Evolutionary conservation across 2,888 invertebrate species (phyloP).

Genomic region (Drosophila helvetica): DNA sequence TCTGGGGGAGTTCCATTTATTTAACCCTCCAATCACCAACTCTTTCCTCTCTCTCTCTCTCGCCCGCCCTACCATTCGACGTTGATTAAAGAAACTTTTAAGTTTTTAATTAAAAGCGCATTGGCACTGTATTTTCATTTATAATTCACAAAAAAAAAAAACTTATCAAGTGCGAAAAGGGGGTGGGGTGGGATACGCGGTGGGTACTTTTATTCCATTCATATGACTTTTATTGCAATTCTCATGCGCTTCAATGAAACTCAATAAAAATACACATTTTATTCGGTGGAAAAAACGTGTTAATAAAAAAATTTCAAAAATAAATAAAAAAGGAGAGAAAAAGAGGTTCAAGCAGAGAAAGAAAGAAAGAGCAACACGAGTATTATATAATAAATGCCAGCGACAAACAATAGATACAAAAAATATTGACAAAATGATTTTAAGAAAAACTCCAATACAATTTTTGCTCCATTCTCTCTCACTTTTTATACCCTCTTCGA

Average conservation of each 20-base stretch:
- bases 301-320: slow-evolving; percentile 26
- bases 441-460: slow-evolving; percentile 31
- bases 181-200: not conserved
- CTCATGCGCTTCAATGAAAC: slow-evolving; percentile 76
- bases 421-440: slow-evolving; percentile 49
- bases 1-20: slow-evolving; percentile 28
- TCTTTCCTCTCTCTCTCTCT: not conserved
- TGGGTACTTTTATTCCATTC: slow-evolving; percentile 56
- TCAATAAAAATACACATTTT: slow-evolving; percentile 67
- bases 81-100: slow-evolving; percentile 49
- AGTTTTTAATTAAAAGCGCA: slow-evolving; percentile 76
- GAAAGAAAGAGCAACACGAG: not conserved
- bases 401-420: slow-evolving; percentile 55
- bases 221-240: slow-evolving; percentile 80
- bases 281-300: slow-evolving; percentile 35
- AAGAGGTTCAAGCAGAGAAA: not conserved
- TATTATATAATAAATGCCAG: slow-evolving; percentile 57
- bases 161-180: slow-evolving; percentile 23
- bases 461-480: not conserved
- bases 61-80: not conserved
- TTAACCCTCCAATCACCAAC: slow-evolving; percentile 42
- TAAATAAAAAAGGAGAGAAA: slow-evolving; percentile 15
- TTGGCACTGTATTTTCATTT: slow-evolving; percentile 72
- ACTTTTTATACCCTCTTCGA: not conserved
- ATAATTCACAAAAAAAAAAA: slow-evolving; percentile 65